Evolutionary conservation across 2,113 vertebrate genomes (phyloP), one percentile per base, ranked within the genome.

Genomic region (Cynopterus brachyotis): DNA sequence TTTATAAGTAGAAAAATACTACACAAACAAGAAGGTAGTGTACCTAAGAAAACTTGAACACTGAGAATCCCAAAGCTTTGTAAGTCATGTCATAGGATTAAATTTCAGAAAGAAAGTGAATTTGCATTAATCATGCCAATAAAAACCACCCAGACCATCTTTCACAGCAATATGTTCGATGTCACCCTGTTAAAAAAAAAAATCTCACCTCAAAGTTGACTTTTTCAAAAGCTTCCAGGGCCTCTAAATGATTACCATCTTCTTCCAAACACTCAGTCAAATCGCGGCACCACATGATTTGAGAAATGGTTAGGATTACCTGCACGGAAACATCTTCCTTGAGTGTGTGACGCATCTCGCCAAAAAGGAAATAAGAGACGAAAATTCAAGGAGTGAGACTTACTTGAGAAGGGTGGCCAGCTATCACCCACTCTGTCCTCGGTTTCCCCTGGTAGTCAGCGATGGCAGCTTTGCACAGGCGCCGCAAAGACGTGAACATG

Each of bases 271-370:
- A 99, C 50, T 98, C 97, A 0, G 99, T 99, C 97, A 99, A 97
- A 91, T 99, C 99, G 19, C 97, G 98, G 95, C 99, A 99, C 99
- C 99, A 99, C 99, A 99, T 99, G 89, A 99, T 95, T 94, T 99
- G 99, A 57, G 99, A 99, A 96, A 99, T 96, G 6, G 99, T 99
- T 95, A 99, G 98, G 97, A 99, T 98, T 95, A 99, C 99, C 99
- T 99, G 60, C 28, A 78, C 4, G 32, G 66, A 94, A 81, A 96
- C 45, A 79, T 32, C 6, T 8, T 17, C 9, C n/a, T 67, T 96
- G 40, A 96, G 17, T 32, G 9, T 57, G 30, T 17, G 35, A 53
- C 11, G 2, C 20, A 0, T 37, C 0, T 69, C 78, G 67, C 26
- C 37, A 5, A 32, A 9, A 3, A 11, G 19, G 15, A 26, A 55